These are phyloP conservation scores for Pica pica DNA, from an alignment of 2,113 vertebrate species.

Conservation along the genomic window DNA sequence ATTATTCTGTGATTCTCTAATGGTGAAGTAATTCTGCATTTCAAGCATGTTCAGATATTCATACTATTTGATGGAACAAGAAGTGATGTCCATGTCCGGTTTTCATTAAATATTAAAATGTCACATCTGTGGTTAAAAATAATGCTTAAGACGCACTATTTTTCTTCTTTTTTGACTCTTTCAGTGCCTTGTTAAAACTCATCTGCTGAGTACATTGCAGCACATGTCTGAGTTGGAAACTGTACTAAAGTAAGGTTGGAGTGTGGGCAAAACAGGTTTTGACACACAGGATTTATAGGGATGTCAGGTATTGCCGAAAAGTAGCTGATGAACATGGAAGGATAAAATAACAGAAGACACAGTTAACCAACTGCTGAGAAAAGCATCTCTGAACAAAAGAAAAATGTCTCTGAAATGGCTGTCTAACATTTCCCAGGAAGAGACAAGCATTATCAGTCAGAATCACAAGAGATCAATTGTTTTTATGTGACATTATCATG, in stretches of 20 bases:
- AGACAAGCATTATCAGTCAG: not conserved
- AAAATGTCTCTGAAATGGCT: not conserved
- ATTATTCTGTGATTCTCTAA: not conserved
- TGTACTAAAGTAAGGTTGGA: not conserved
- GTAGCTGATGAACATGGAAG: not conserved
- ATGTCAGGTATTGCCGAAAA: not conserved
- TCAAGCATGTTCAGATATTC: not conserved
- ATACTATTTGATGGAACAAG: slow-evolving; percentile 9
- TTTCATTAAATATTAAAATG: slow-evolving; percentile 48
- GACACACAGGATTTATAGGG: not conserved
- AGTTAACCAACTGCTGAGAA: not conserved
- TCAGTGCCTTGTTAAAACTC: not conserved
- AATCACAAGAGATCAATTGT: slow-evolving; percentile 4
- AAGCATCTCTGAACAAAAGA: not conserved
- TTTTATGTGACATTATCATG: not conserved
- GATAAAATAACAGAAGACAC: not conserved
- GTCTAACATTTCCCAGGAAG: not conserved
- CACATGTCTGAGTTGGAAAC: not conserved
- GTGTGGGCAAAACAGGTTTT: not conserved
- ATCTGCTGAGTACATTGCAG: not conserved
- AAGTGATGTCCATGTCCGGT: not conserved
- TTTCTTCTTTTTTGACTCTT: slow-evolving; percentile 29
- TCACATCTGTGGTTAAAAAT: slow-evolving; percentile 10
- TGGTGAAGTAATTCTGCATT: not conserved
- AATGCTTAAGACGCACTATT: not conserved